Base-by-base conservation (phyloP, 2,113 vertebrate species). In the Lynx canadensis region DNA sequence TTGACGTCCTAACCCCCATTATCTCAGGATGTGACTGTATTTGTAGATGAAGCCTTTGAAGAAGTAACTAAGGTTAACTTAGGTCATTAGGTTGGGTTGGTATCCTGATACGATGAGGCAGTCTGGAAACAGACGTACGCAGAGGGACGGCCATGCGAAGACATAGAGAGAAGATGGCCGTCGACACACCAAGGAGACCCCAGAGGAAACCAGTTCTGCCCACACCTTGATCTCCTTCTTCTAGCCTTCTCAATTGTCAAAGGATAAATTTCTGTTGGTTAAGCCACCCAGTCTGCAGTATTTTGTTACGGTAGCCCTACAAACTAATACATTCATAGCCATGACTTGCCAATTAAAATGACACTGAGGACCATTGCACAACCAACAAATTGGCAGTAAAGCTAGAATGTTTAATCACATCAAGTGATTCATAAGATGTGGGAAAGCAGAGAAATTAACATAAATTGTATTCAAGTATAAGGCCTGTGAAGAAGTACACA, bases 101-200 rank as follows among this genome's bases (percentile, higher is more conserved):
- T 60, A 33, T 48, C 25, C 36, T 48, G n/a, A n/a, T 12, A 3
- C n/a, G 27, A 68, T 6, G n/a, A 82, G 45, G n/a, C 12, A 7
- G 11, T 65, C 23, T 18, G 27, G 50, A 68, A 84, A 25, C 9
- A 78, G 48, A 38, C 25, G 31, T 2, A 19, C 27, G 7, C 7
- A 52, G 31, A 29, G 45, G 73, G 33, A 31, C 0, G 3, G 1
- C 4, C 33, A 9, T 1, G 16, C 8, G 13, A 60, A 5, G 19
- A 15, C 57, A 19, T 13, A 12, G 33, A 41, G 31, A 27, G 80
- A 52, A 38, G 5, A 7, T 0, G 2, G 27, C 21, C 31, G 0
- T 27, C 7, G 10, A 27, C 69, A 71, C 15, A 33, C 19, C 18
- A 19, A 52, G 11, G 65, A 52, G 45, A 8, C 5, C 73, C 18